Percentiles rank a stretch among this genome's conserved stretches.
phyloP scores from a whole-genome alignment of 1,140 invertebrate genomes.

The Hylyphantes graminicola region DNA sequence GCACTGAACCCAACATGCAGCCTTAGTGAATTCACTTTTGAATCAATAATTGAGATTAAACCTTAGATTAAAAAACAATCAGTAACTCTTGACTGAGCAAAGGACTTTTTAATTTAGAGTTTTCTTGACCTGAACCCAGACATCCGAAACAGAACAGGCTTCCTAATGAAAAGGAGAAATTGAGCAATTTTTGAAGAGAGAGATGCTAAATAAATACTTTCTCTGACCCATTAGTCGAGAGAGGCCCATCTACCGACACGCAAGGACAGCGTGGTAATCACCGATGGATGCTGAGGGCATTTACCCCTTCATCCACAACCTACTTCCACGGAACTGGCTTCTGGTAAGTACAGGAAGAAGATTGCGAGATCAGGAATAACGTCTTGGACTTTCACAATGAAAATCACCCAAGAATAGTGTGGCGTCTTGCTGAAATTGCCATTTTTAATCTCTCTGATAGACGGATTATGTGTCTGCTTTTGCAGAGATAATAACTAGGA shows the following conservation, averaged over 20 bases:
- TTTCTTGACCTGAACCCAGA: slow-evolving; percentile 11
- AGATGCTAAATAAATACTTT: slow-evolving; percentile 3
- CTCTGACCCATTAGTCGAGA: slow-evolving; percentile 40
- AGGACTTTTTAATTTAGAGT: too few species aligned
- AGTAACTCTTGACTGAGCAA: too few species aligned
- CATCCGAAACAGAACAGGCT: background rate
- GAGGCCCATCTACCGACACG: slow-evolving; percentile 17
- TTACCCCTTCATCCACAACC: slow-evolving; percentile 27
- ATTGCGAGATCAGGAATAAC: background rate
- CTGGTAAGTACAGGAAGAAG: slow-evolving; percentile 25
- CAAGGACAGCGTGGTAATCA: slow-evolving; percentile 18
- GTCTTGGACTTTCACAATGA: background rate
- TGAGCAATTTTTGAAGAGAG: background rate
- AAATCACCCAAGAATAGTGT: background rate
- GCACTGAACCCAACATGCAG: too few species aligned
- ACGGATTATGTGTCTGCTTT: too few species aligned
- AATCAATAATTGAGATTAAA: too few species aligned
- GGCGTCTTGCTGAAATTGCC: background rate
- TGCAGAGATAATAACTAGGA: too few species aligned
- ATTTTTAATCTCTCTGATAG: too few species aligned
- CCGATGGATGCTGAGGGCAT: slow-evolving; percentile 15
- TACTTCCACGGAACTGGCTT: slow-evolving; percentile 25
- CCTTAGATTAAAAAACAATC: too few species aligned
- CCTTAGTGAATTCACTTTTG: too few species aligned
- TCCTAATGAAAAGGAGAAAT: background rate